Base-by-base conservation (phyloP, 2,113 vertebrate genomes). In the Oryzias celebensis region DNA sequence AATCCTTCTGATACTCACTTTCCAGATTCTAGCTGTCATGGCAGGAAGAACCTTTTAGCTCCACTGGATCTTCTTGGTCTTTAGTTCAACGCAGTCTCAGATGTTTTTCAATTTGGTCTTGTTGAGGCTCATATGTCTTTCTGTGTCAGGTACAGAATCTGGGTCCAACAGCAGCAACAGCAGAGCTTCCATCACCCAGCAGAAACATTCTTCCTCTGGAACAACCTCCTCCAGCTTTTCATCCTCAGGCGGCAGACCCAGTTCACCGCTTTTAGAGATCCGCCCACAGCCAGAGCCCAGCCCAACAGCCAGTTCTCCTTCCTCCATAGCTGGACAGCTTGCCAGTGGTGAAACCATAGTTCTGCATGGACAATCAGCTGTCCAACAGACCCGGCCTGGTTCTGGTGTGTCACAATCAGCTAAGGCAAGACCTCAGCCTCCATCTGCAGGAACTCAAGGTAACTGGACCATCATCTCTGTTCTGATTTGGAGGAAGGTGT, bases 361-460 rank as follows among this genome's bases (percentile, higher is more conserved):
- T 5, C 0, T 48, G 10, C 62, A 59, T 65, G 58, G 31, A 31
- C 2, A 62, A 36, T 7, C 46, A 0, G 43, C 3, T 8, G 4
- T 24, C 57, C 71, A 15, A 12, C 70, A 65, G 49, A 68, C 3
- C 56, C 61, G 13, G 7, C 36, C 58, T 1, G 61, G 52, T 1
- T 43, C 54, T 1, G 43, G 48, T 10, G 36, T 36, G 36, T 36
- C 36, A 23, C 18, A 1, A 4, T 43, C 41, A 23, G 36, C 54
- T 23, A 71, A 63, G 8, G 22, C 22, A 0, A 71, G 60, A 74
- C 72, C 65, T 16, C 66, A 55, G 42, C 47, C 64, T 24, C 62
- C 68, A 0, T 47, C 62, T 22, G 56, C 24, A 0, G 68, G 58
- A 1, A 63, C 26, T 65, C 72, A 75, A 63, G 77, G 83, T 82